Conservation (phyloP, 2,888 invertebrate species). For the Tridacna gigas region DNA sequence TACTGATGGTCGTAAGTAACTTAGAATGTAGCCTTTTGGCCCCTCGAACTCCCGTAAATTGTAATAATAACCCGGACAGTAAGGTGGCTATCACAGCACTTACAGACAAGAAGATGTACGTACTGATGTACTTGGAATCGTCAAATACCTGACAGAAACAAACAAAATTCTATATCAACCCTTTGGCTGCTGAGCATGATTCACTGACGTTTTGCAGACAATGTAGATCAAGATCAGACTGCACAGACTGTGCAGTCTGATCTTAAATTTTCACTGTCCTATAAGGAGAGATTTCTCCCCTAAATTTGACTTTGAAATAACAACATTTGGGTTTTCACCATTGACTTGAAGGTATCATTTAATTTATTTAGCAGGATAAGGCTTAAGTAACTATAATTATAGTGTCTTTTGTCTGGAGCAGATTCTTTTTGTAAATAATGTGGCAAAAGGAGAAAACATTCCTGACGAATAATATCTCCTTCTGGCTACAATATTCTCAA, state of each 20-base stretch:
- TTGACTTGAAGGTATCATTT: no score
- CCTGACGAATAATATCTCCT: no score
- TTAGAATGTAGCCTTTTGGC: slow-evolving; percentile 89
- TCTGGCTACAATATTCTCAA: no score
- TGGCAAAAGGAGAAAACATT: background rate
- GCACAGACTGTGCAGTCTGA: no score
- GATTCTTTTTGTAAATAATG: background rate
- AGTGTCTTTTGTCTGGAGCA: background rate
- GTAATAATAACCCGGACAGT: slow-evolving; percentile 87
- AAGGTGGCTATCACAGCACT: slow-evolving; percentile 88
- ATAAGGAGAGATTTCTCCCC: no score
- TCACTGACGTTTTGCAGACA: no score
- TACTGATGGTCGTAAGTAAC: slow-evolving; percentile 88
- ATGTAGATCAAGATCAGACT: no score
- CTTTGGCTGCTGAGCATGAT: no score
- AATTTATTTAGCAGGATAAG: no score
- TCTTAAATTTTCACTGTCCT: no score
- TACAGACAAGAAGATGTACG: slow-evolving; percentile 89
- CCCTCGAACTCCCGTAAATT: slow-evolving; percentile 85
- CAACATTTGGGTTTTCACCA: no score
- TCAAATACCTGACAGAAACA: slow-evolving; percentile 68
- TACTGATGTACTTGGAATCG: slow-evolving; percentile 87
- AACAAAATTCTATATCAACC: background rate
- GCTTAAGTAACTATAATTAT: background rate
- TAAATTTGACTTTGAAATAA: no score